phyloP scores from a whole-genome alignment of 2,888 invertebrate genomes.

The Tubulanus polymorphus region DNA sequence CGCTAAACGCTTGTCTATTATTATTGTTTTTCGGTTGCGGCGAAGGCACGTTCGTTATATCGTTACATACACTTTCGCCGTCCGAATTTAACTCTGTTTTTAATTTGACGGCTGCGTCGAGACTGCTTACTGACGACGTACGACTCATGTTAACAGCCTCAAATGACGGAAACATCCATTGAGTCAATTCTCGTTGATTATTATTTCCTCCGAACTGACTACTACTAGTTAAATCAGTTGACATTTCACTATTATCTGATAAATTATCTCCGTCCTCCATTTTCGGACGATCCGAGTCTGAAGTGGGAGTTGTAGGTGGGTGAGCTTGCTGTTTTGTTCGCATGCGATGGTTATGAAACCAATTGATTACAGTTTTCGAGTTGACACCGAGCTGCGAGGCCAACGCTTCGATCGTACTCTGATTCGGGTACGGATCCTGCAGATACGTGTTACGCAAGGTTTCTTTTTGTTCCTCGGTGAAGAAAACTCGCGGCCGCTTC shows the following conservation, averaged over 20 bases:
- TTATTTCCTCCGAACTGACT: not conserved
- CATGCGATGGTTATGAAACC: conserved; percentile 99
- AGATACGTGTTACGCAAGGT: conserved; percentile 90
- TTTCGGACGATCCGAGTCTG: not conserved
- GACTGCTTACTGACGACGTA: conserved; percentile 3
- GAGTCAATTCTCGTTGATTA: conserved; percentile 22
- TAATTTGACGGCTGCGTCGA: conserved; percentile 13
- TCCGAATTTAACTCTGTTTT: conserved; percentile 11
- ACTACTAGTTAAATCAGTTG: not conserved
- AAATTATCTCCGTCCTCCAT: conserved; percentile 13
- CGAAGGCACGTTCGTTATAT: conserved; percentile 10
- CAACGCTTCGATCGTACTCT: conserved; percentile 91
- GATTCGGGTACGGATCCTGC: conserved; percentile 94
- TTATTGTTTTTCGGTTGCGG: not conserved
- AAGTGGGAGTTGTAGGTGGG: conserved; percentile 17
- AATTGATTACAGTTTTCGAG: conserved; percentile 95
- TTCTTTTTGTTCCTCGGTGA: conserved; percentile 98
- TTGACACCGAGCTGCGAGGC: conserved; percentile 86
- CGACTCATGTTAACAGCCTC: conserved; percentile 29
- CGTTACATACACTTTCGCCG: conserved; percentile 16
- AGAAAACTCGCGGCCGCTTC: conserved; percentile 78
- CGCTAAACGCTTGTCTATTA: not conserved
- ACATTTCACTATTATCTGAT: conserved; percentile 15
- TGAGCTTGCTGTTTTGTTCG: conserved; percentile 67
- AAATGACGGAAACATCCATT: conserved; percentile 51